A percentile compares a stretch with the other conserved stretches of the same genome.
Evolutionary conservation across 1,140 invertebrate species (phyloP).

Genomic region (Leguminivora glycinivorella): DNA sequence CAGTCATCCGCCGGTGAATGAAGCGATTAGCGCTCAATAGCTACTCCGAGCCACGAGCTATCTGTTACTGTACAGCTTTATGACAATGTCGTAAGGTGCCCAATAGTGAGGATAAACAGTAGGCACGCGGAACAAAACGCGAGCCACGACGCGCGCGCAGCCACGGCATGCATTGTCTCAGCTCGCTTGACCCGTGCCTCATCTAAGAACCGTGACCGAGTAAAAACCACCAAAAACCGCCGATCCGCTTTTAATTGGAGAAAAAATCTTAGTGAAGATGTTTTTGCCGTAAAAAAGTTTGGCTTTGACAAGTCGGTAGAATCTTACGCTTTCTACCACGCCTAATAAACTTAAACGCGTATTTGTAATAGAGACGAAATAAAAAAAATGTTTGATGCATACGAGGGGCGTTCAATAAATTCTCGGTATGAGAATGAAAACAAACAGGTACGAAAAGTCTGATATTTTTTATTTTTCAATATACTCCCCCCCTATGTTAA

Average conservation of each 20-base stretch:
- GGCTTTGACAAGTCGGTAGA: conserved; percentile 37
- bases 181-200: conserved; percentile 74
- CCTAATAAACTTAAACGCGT: conserved; percentile 19
- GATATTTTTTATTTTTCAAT: too few relatives aligned
- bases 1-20: conserved; percentile 60
- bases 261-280: conserved; percentile 57
- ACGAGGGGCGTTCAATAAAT: too few relatives aligned
- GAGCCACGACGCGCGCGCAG: conserved; percentile 60
- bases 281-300: conserved; percentile 46
- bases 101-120: conserved; percentile 3
- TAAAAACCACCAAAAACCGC: conserved; percentile 59
- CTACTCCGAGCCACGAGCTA: conserved; percentile 25
- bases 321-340: conserved; percentile 26
- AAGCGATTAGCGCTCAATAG: conserved; percentile 76
- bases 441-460: too few relatives aligned
- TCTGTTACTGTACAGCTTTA: background rate
- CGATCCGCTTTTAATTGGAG: conserved; percentile 57
- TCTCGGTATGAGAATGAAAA: too few relatives aligned
- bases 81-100: background rate
- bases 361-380: conserved; percentile 1
- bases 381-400: background rate
- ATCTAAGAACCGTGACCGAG: conserved; percentile 54
- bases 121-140: conserved; percentile 74
- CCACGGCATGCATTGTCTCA: conserved; percentile 71
- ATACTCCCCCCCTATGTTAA: too few relatives aligned